Conservation (phyloP, 2,797 vertebrate genomes). For the Anableps anableps region DNA sequence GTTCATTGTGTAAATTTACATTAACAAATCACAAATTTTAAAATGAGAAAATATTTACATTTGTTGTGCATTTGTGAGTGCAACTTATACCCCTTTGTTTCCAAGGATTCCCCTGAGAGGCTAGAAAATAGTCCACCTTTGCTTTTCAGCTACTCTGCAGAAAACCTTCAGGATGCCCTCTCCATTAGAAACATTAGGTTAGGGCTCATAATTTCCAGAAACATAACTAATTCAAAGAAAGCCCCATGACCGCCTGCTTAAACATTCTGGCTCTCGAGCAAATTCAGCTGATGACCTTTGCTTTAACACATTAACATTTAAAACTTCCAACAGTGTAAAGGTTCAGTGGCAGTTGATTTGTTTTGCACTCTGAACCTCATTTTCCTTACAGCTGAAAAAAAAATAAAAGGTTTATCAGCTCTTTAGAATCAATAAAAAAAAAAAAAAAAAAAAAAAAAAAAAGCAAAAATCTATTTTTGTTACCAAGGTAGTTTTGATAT, state of each 20-base stretch:
- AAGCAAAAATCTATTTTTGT: background rate
- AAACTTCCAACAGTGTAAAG: background rate
- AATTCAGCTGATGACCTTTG: background rate
- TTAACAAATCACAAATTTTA: too few species aligned
- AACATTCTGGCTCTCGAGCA: background rate
- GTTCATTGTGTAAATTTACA: background rate
- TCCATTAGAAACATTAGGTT: background rate
- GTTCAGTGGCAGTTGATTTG: background rate
- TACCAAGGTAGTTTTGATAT: background rate
- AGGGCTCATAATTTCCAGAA: background rate
- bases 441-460: background rate
- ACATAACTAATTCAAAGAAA: background rate
- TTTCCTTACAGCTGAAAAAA: background rate
- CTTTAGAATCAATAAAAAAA: background rate
- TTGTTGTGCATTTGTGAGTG: too few species aligned
- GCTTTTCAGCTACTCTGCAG: background rate
- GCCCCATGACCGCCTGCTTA: background rate
- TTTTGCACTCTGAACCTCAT: background rate
- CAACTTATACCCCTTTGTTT: background rate
- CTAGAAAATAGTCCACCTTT: background rate
- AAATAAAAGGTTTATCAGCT: fast-evolving
- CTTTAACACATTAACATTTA: conserved; percentile 1
- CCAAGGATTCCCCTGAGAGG: background rate
- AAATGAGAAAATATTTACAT: too few species aligned
- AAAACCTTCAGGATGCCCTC: background rate